Conservation (phyloP, 2,888 invertebrate species). For the Romanomermis culicivorax region DNA sequence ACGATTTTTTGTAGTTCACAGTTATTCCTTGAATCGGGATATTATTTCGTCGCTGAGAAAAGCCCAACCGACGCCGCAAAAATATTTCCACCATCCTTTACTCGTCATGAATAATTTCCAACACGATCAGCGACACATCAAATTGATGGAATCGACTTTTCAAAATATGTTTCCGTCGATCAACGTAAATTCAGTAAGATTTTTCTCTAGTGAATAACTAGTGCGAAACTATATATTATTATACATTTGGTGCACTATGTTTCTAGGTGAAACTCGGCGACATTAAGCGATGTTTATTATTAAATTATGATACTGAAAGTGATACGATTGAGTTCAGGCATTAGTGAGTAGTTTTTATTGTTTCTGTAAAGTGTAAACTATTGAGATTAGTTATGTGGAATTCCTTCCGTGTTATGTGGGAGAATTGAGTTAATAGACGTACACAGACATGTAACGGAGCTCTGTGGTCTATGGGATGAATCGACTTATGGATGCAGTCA, state of each 20-base stretch:
- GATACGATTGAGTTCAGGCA: slow-evolving; percentile 76
- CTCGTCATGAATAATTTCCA: slow-evolving; percentile 42
- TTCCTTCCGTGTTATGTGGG: too few relatives aligned
- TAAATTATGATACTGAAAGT: slow-evolving; percentile 64
- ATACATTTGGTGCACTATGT: slow-evolving; percentile 5
- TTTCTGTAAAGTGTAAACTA: background rate
- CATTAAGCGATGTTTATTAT: slow-evolving; percentile 63
- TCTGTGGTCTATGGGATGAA: too few relatives aligned
- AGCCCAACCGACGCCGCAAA: slow-evolving; percentile 39
- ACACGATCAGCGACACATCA: slow-evolving; percentile 44
- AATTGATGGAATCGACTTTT: slow-evolving; percentile 79
- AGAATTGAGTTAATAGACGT: too few relatives aligned
- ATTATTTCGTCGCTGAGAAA: slow-evolving; percentile 62
- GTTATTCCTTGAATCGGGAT: slow-evolving; percentile 60
- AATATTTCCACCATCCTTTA: slow-evolving; percentile 67
- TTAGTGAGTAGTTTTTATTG: slow-evolving; percentile 38
- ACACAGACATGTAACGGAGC: too few relatives aligned
- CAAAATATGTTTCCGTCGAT: slow-evolving; percentile 97
- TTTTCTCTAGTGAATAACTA: background rate
- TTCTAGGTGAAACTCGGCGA: slow-evolving; percentile 57
- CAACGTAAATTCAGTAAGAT: slow-evolving; percentile 59
- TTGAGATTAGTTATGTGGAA: too few relatives aligned
- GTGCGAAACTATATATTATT: background rate
- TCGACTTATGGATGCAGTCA: too few relatives aligned
- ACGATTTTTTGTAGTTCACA: too few relatives aligned